Percentiles rank a stretch among this genome's conserved stretches.
phyloP scores from a whole-genome alignment of 2,113 vertebrate species.

The Argyrosomus japonicus region DNA sequence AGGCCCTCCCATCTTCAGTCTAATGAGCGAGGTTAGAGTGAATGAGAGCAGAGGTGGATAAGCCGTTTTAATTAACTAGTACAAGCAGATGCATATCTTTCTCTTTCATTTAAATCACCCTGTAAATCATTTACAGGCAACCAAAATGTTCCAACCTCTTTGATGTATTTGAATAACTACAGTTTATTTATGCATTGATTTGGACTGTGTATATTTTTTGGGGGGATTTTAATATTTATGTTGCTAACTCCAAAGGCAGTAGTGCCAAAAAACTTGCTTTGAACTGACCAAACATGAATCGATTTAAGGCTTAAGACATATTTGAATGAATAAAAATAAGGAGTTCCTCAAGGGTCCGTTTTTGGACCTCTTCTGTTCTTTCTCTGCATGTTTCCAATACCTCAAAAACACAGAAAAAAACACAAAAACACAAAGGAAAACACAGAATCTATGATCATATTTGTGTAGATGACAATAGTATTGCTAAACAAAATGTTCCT shows the following conservation, averaged over 20 bases:
- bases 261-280: not conserved
- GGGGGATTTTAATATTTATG: not conserved
- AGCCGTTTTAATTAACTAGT: not conserved
- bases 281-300: not conserved
- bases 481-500: not conserved
- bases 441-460: not conserved
- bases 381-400: not conserved
- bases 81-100: not conserved
- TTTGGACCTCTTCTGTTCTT: not conserved
- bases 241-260: not conserved
- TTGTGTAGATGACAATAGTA: not conserved
- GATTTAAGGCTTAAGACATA: not conserved
- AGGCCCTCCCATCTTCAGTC: not conserved
- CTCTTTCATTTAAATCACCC: not conserved
- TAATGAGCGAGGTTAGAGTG: slow-evolving; percentile 8
- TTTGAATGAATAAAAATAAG: too few species aligned
- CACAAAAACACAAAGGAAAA: not conserved
- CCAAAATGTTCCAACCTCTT: not conserved
- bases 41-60: slow-evolving; percentile 10
- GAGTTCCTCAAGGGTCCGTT: not conserved
- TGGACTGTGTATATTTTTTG: not conserved
- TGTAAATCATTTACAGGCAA: not conserved
- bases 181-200: not conserved
- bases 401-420: not conserved
- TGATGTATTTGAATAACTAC: not conserved